Base-by-base conservation (phyloP, 2,113 vertebrate species). In the Osmerus mordax region DNA sequence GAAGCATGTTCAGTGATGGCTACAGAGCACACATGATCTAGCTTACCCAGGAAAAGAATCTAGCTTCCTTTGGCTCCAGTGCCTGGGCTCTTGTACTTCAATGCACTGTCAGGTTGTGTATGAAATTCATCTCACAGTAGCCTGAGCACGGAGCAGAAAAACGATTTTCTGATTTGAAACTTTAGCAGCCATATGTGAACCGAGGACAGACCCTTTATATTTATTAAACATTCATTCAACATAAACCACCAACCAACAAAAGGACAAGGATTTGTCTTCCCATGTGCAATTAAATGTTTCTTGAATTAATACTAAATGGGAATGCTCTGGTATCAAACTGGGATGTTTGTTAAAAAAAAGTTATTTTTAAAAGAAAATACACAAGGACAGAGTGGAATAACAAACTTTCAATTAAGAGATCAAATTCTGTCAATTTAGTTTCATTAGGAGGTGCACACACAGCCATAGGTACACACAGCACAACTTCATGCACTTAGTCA, bases 401-500 rank as follows among this genome's bases (percentile, higher is more conserved):
- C 7, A 47, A 9, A 47, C 9, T 47, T 23, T 58, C 18, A 28
- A 62, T 6, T 28, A n/a, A 14, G 12, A 36, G 61, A 36, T 63
- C 13, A 28, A 61, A 61, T 61, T 14, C 23, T 62, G 29, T 18
- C 25, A 19, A 29, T 60, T 8, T 25, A 28, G 19, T 25, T 51
- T 29, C 41, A 63, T 12, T 69, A 14, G 16, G 75, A 71, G 82
- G 73, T 87, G 59, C 78, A 73, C 66, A 81, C 71, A 73, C 19
- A 73, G 74, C 52, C 75, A 87, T 69, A 70, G 75, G 47, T 58
- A 71, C 54, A 1, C 29, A 68, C 65, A 68, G 62, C 72, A 90
- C 60, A 71, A 86, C 53, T 78, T 85, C 87, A 91, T 90, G 88
- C 79, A 90, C 73, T 81, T 78, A 69, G 69, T 68, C 47, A 65